Conservation (phyloP, 1,140 invertebrate species). For the Drosophila suzukii region DNA sequence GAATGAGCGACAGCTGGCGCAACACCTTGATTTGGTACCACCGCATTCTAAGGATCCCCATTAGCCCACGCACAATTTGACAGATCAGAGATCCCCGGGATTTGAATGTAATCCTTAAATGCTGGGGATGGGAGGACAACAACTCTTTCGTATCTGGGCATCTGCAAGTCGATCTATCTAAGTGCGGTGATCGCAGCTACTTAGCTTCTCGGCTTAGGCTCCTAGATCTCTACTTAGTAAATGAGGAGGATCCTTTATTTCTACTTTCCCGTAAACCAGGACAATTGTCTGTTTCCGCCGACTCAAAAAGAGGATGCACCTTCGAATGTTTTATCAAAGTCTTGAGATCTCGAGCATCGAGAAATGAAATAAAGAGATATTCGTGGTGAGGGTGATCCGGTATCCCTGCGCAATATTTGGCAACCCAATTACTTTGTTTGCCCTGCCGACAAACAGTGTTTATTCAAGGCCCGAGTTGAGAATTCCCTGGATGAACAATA, state of each 20-base stretch:
- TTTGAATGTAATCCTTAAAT: slow-evolving; percentile 40
- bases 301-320: slow-evolving; percentile 44
- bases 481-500: slow-evolving; percentile 47
- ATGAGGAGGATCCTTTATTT: background rate
- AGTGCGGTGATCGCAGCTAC: slow-evolving; percentile 46
- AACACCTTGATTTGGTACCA: slow-evolving; percentile 32
- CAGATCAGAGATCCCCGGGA: slow-evolving; percentile 21
- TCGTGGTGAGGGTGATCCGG: background rate
- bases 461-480: slow-evolving; percentile 58
- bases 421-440: slow-evolving; percentile 77
- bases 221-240: slow-evolving; percentile 23
- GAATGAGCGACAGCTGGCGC: slow-evolving; percentile 43
- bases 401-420: slow-evolving; percentile 70
- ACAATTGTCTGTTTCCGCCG: slow-evolving; percentile 53
- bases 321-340: slow-evolving; percentile 19
- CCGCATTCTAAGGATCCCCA: too few relatives aligned
- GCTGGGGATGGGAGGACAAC: background rate
- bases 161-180: slow-evolving; percentile 17
- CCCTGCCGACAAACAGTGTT: slow-evolving; percentile 73
- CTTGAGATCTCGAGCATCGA: slow-evolving; percentile 3
- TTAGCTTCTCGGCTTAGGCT: slow-evolving; percentile 71
- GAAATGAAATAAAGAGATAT: slow-evolving; percentile 2
- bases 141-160: slow-evolving; percentile 55
- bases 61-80: slow-evolving; percentile 55
- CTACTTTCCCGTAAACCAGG: background rate